Percentiles rank a stretch among this genome's conserved stretches.
phyloP scores from a whole-genome alignment of 2,888 invertebrate genomes.

The Sphaeridia pumilis region DNA sequence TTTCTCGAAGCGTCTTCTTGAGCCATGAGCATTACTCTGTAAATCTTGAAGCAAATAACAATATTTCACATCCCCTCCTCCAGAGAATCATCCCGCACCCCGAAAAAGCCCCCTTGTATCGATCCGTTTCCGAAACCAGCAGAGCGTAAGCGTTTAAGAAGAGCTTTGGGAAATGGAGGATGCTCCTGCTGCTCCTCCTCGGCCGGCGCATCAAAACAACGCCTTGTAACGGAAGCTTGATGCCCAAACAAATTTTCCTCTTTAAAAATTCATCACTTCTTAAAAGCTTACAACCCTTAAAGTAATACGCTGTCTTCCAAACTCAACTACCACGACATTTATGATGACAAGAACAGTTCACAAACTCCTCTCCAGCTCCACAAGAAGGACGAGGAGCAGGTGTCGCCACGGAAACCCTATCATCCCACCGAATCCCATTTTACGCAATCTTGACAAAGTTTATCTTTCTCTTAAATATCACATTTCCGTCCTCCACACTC shows the following conservation, averaged over 20 bases:
- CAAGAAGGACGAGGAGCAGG: constrained; percentile 15
- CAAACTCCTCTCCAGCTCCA: not conserved
- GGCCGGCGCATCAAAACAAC: not conserved
- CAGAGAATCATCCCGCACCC: not conserved
- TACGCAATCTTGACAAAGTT: too few species aligned
- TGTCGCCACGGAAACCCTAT: constrained; percentile 4
- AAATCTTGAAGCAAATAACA: too few species aligned
- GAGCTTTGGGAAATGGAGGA: too few species aligned
- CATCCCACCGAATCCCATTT: too few species aligned
- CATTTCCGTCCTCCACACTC: too few species aligned
- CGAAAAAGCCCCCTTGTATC: not conserved
- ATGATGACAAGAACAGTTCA: not conserved
- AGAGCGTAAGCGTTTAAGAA: too few species aligned
- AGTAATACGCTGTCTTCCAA: not conserved
- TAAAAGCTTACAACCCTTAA: not conserved
- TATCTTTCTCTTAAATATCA: too few species aligned
- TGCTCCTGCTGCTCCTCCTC: too few species aligned
- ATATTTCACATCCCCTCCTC: not conserved
- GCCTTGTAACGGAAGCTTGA: constrained; percentile 9
- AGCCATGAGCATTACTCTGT: too few species aligned
- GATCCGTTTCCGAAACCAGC: not conserved
- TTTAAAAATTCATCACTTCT: not conserved
- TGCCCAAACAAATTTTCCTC: constrained; percentile 10
- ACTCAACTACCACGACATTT: not conserved
- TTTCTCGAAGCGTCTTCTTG: too few species aligned